Evolutionary conservation across 2,888 invertebrate species (phyloP), one percentile per base, ranked within the genome.

Genomic region (Stictocephala bisonia): DNA sequence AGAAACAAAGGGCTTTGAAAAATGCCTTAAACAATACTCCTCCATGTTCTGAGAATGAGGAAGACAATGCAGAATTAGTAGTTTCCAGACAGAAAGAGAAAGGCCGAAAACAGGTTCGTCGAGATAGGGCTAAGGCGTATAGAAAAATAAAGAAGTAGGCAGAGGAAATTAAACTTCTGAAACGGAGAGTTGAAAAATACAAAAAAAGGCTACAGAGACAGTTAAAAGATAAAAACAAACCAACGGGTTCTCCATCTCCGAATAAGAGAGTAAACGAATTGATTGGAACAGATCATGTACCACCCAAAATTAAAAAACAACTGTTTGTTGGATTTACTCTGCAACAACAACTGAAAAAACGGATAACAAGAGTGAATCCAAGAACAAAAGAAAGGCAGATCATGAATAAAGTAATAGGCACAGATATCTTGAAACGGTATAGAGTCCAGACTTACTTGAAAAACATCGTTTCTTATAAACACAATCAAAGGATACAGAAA

Each of bases 221-320:
- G n/a, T n/a, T n/a, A n/a, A n/a, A n/a, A n/a, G n/a, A n/a, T n/a
- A n/a, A n/a, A n/a, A n/a, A n/a, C n/a, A n/a, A n/a, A n/a, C n/a
- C n/a, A n/a, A n/a, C n/a, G n/a, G n/a, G n/a, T n/a, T n/a, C n/a
- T n/a, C n/a, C n/a, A n/a, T n/a, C n/a, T n/a, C n/a, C n/a, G n/a
- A n/a, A n/a, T n/a, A 48, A 48, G 15, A 48, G n/a, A 48, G 50
- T 48, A 9, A 48, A 15, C 6, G 50, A 48, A 15, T 48, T 48
- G 15, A 15, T 48, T 48, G 50, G 11, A 48, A 48, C 50, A 9
- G 50, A 48, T 13, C 50, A n/a, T 48, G 60, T 60, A 18, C 29
- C 60, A 31, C 60, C 60, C 1, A 60, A 60, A 29, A 35, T 60
- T 60, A 60, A 29, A 15, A 60, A 60, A 60, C 7, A 31, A 31